Evolutionary conservation across 2,888 invertebrate species (phyloP).

Genomic region (Eupithecia vulgata): DNA sequence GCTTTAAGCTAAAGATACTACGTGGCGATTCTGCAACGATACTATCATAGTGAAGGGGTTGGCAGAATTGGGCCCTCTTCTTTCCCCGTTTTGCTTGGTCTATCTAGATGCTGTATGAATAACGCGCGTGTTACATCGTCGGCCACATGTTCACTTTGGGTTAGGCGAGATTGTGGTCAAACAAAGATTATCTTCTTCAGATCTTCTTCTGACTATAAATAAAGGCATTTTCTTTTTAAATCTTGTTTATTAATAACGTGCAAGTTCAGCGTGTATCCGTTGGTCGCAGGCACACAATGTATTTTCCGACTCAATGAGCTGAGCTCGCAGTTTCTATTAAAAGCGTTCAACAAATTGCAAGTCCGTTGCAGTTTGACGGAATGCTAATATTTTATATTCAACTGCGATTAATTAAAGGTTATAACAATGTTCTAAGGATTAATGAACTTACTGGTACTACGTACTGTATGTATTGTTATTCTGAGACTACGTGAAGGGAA

Average conservation of each 20-base stretch:
- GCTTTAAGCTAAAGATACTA: no score
- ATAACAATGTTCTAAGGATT: background rate
- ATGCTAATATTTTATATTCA: background rate
- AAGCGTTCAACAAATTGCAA: background rate
- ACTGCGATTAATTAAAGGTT: background rate
- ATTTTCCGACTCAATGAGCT: constrained; percentile 16
- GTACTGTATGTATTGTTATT: no score
- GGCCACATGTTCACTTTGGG: no score
- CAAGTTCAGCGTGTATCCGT: background rate
- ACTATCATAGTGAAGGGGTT: no score
- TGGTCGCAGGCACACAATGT: constrained; percentile 13
- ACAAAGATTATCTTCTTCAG: no score
- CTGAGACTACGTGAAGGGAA: background rate
- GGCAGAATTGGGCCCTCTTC: no score
- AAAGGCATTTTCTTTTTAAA: no score
- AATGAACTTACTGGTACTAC: background rate
- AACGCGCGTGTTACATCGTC: no score
- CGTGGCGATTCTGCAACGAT: no score
- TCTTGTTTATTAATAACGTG: background rate
- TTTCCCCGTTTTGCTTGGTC: no score
- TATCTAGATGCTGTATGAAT: background rate
- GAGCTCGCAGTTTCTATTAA: background rate
- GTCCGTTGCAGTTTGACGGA: background rate
- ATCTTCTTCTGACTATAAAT: no score
- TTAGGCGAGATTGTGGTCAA: no score